Evolutionary conservation across 2,888 invertebrate species (phyloP).

Genomic region (Synanthedon vespiformis): DNA sequence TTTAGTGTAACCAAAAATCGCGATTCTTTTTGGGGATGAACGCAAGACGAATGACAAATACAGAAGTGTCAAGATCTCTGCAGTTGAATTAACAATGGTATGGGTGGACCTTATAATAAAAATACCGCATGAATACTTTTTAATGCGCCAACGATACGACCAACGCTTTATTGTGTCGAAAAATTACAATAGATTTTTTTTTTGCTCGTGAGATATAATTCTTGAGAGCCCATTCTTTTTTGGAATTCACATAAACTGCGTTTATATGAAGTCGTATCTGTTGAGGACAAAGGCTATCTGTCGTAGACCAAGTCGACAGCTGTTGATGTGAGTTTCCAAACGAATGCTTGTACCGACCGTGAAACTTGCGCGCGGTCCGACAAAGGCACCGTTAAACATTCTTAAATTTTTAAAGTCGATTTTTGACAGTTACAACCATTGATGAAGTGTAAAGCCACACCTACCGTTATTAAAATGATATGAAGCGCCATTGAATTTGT

Average conservation of each 20-base stretch:
- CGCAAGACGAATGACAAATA: conserved; percentile 44
- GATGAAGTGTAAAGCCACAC: conserved; percentile 45
- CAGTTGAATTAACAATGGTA: conserved; percentile 45
- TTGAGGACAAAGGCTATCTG: conserved; percentile 50
- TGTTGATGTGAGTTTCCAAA: conserved; percentile 48
- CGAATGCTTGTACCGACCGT: conserved; percentile 45
- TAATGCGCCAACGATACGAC: conserved; percentile 69
- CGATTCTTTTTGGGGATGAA: conserved; percentile 17
- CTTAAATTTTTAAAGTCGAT: conserved; percentile 37
- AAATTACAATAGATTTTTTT: conserved; percentile 41
- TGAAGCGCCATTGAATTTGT: conserved; percentile 31
- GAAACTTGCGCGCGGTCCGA: conserved; percentile 49
- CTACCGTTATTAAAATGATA: conserved; percentile 38
- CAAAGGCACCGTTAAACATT: conserved; percentile 55
- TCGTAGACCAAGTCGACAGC: conserved; percentile 60
- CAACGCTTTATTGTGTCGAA: conserved; percentile 49
- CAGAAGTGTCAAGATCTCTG: conserved; percentile 57
- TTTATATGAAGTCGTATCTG: conserved; percentile 67
- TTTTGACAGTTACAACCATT: conserved; percentile 34
- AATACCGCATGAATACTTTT: conserved; percentile 69
- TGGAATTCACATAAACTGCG: conserved; percentile 64
- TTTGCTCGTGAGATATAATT: conserved; percentile 54
- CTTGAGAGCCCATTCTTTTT: conserved; percentile 57
- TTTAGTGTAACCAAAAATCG: conserved; percentile 18
- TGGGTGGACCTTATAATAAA: conserved; percentile 42